Conservation (phyloP, 2,888 invertebrate species). For the Stomorhina lunata region DNA sequence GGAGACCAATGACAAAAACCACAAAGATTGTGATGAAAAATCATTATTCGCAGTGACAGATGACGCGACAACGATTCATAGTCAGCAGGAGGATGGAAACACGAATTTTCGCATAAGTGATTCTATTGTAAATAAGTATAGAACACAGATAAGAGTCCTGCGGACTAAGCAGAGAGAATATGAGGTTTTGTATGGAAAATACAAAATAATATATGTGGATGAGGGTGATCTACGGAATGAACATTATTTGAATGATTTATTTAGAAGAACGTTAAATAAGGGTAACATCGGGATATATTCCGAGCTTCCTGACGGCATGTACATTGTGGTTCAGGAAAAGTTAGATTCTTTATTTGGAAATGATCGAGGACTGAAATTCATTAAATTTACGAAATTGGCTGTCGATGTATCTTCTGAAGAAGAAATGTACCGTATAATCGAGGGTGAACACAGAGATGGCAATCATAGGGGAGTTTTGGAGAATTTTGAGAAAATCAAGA, state of each 20-base stretch:
- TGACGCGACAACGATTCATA: neutral
- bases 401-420: slow-evolving; percentile 40
- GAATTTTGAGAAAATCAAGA: slow-evolving; percentile 52
- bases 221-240: neutral
- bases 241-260: neutral
- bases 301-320: slow-evolving; percentile 24
- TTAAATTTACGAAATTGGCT: slow-evolving; percentile 52
- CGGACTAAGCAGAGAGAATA: neutral
- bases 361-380: slow-evolving; percentile 45
- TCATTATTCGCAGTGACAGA: neutral
- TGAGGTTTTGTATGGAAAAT: neutral
- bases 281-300: slow-evolving; percentile 47
- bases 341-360: slow-evolving; percentile 25
- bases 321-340: slow-evolving; percentile 12
- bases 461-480: slow-evolving; percentile 57
- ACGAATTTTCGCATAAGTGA: neutral
- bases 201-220: neutral
- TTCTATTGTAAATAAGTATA: neutral
- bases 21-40: neutral
- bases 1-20: no score
- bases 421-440: slow-evolving; percentile 21
- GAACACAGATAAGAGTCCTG: neutral
- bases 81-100: neutral
- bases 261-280: slow-evolving; percentile 31
- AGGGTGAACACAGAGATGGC: slow-evolving; percentile 27